A percentile compares a stretch with the other conserved stretches of the same genome.
Conservation (phyloP, 1,140 invertebrate species). For the Pseudachorutes palmiensis region DNA sequence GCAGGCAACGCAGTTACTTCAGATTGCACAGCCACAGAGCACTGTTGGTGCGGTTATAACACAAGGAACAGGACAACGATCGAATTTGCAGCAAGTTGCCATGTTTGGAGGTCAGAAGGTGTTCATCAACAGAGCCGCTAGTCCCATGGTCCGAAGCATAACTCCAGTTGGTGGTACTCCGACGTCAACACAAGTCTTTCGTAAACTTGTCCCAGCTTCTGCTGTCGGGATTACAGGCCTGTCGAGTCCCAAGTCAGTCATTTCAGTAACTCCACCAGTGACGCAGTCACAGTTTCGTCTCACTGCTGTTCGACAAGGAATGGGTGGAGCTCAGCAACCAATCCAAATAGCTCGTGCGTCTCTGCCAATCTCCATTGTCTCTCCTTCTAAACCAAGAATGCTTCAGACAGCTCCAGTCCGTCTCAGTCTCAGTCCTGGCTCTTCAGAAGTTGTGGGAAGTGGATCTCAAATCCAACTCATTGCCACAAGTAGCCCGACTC, state of each 20-base stretch:
- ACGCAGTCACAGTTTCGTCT: neutral
- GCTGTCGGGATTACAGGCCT: neutral
- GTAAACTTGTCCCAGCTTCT: neutral
- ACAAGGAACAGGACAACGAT: neutral
- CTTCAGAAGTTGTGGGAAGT: too few species aligned
- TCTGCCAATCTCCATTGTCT: slow-evolving; percentile 31
- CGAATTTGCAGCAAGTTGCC: neutral
- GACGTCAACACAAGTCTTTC: slow-evolving; percentile 1
- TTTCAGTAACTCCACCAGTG: neutral
- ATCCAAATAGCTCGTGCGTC: neutral
- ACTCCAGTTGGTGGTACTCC: neutral
- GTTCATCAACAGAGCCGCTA: neutral
- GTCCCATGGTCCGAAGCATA: neutral
- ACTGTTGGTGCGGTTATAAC: too few species aligned
- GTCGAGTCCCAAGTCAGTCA: neutral
- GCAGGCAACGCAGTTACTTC: neutral
- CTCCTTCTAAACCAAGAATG: slow-evolving; percentile 19
- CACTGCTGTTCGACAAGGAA: neutral
- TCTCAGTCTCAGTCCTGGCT: too few species aligned
- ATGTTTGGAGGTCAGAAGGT: neutral
- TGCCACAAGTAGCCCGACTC: slow-evolving; percentile 14
- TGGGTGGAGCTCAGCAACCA: slow-evolving; percentile 1
- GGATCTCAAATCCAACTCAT: too few species aligned
- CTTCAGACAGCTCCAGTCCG: neutral
- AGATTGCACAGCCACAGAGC: neutral